Evolutionary conservation across 2,113 vertebrate species (phyloP), one percentile per base, ranked within the genome.

Genomic region (Amia ocellicauda): DNA sequence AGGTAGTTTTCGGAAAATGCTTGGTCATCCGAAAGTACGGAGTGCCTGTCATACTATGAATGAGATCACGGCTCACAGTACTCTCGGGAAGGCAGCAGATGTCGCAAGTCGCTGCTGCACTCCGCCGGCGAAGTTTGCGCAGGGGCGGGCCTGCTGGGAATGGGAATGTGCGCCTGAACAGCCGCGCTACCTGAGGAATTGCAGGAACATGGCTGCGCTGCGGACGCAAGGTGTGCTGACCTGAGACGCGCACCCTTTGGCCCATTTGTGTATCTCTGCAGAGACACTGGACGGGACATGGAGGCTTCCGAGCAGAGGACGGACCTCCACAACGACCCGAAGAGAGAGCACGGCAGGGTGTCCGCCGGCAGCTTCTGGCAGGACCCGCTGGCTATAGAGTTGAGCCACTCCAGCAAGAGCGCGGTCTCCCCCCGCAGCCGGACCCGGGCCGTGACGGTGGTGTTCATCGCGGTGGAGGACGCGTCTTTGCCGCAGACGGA

Each of bases 361-460:
- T 79, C 72, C 1, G 85, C 91, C 3, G 93, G 92, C 55, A 93
- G 91, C 79, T 81, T 91, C 64, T 96, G 94, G 93, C 92, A 94
- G 85, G 90, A 95, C 77, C 41, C 91, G 0, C 17, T 88, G 78
- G 87, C 78, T 0, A 78, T 89, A 9, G 92, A 90, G 7, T 62
- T 87, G 51, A 83, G 85, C 43, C 59, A 69, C 42, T 36, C 41
- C 7, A 53, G 52, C 3, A 74, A 74, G 50, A 20, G 62, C 51
- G 42, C 64, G 0, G 69, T 23, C 51, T 87, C 87, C 0, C 86
- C 87, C 0, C 77, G 84, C 3, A 86, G 71, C 20, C 83, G 85
- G 20, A 84, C 70, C 41, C 74, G 93, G 58, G 80, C 83, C 0
- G 65, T 94, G 17, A 80, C 87, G 8, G 85, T 94, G 54, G 88